Conservation (phyloP, 2,888 invertebrate species). For the Phyllotreta cruciferae region DNA sequence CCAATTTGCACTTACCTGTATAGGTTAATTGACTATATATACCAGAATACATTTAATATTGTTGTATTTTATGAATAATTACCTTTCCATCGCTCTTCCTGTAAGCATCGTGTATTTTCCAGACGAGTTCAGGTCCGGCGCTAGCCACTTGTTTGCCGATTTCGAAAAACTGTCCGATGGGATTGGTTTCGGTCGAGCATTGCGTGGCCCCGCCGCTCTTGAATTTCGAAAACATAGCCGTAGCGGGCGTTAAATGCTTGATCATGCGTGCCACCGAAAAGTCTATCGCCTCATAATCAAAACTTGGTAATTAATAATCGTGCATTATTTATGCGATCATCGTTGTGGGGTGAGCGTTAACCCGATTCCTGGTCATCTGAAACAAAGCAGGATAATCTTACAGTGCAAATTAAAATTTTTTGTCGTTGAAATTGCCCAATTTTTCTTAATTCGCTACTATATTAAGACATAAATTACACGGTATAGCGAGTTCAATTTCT, state of each 20-base stretch:
- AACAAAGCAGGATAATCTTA: background rate
- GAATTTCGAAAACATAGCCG: constrained; percentile 77
- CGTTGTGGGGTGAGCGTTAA: background rate
- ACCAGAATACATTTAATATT: too few species aligned
- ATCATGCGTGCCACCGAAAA: background rate
- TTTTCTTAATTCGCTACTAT: background rate
- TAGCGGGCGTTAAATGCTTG: constrained; percentile 54
- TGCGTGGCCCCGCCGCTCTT: constrained; percentile 66
- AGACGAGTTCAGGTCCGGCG: constrained; percentile 88
- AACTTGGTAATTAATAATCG: too few species aligned
- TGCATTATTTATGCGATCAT: too few species aligned
- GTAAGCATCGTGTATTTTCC: constrained; percentile 91
- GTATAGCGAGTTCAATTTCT: background rate
- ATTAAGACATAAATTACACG: constrained; percentile 2
- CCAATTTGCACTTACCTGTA: too few species aligned
- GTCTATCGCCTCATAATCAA: background rate
- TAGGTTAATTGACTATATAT: too few species aligned
- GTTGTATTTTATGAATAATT: constrained; percentile 52
- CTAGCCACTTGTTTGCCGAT: constrained; percentile 81
- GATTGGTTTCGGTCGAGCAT: constrained; percentile 74
- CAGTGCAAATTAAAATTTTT: constrained; percentile 1
- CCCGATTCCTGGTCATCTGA: constrained; percentile 10
- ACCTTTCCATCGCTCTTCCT: constrained; percentile 91
- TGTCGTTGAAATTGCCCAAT: background rate
- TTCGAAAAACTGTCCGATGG: constrained; percentile 87